These are phyloP conservation scores for Taphrorychus bicolor DNA, from an alignment of 2,888 invertebrate species.

Conservation along the genomic window DNA sequence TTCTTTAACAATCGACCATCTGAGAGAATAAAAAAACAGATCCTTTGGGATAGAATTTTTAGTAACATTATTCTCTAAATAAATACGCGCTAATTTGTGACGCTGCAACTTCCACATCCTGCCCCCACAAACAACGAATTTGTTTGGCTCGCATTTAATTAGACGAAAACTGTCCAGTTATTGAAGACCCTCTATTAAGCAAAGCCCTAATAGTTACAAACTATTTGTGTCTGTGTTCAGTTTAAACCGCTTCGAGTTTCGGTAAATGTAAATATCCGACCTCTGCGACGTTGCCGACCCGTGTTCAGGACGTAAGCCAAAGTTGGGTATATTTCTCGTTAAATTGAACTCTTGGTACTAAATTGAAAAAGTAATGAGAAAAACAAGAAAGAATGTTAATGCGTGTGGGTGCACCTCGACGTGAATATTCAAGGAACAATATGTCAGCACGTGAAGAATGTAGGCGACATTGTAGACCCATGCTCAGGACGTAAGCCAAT, in stretches of 20 bases:
- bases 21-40: not conserved
- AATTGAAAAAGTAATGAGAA: not conserved
- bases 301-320: not conserved
- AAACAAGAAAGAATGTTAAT: not conserved
- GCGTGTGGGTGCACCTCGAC: not conserved
- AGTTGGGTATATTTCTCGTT: not conserved
- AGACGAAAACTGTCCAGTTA: not conserved
- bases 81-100: no score
- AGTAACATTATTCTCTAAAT: no score
- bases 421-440: constrained; percentile 6
- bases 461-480: no score
- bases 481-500: no score
- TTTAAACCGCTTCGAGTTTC: not conserved
- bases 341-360: not conserved
- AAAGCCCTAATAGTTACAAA: constrained; percentile 4
- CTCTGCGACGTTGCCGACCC: not conserved
- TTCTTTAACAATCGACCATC: no score
- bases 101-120: not conserved
- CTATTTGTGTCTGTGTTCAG: constrained; percentile 2
- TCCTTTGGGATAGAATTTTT: not conserved
- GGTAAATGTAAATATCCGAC: not conserved
- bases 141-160: not conserved
- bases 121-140: not conserved
- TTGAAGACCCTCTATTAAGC: not conserved
- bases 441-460: constrained; percentile 7